Base-by-base conservation (phyloP, 2,797 vertebrate genomes). In the Prionace glauca region DNA sequence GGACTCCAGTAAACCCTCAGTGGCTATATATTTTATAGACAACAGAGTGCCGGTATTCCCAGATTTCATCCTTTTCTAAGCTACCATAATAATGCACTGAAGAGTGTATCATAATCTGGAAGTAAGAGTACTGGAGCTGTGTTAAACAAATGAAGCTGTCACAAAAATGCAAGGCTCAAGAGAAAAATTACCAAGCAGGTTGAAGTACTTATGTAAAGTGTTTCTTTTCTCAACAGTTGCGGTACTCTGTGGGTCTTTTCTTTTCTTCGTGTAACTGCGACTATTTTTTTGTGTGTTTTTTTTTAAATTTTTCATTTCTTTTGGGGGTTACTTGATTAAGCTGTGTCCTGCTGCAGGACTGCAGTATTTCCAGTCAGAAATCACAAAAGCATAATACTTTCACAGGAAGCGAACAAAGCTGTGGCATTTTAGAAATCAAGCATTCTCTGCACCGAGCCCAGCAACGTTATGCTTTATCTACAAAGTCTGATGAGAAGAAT, bases 131-230 rank as follows among this genome's bases (percentile, higher is more conserved):
- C 96, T 95, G 95, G 96, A 96, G 97, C 97, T 97, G 97, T 96
- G 96, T 97, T 98, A 98, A 98, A 98, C 98, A 98, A 98, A 98
- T 98, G 98, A 98, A 98, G 97, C 97, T 98, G 98, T 98, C 98
- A 98, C 96, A 96, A 97, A 97, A 97, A 97, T 96, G 97, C 97
- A 97, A 97, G 97, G 97, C 97, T 97, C 96, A n/a, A 97, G 98
- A 98, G 98, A 98, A 98, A 98, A 97, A 98, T 98, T 97, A 97
- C 96, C 77, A 96, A 97, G 97, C 97, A 96, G 97, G 96, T 96
- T 97, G 97, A 96, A 97, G 97, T 97, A 97, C 97, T 97, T 98
- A 97, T 97, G 97, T 97, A 97, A 97, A 98, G 97, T 96, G 96
- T 96, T 97, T 95, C 95, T 95, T 96, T 95, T 95, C 56, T 96